Evolutionary conservation across 1,140 invertebrate genomes (phyloP).

Genomic region (Drosophila burlai): DNA sequence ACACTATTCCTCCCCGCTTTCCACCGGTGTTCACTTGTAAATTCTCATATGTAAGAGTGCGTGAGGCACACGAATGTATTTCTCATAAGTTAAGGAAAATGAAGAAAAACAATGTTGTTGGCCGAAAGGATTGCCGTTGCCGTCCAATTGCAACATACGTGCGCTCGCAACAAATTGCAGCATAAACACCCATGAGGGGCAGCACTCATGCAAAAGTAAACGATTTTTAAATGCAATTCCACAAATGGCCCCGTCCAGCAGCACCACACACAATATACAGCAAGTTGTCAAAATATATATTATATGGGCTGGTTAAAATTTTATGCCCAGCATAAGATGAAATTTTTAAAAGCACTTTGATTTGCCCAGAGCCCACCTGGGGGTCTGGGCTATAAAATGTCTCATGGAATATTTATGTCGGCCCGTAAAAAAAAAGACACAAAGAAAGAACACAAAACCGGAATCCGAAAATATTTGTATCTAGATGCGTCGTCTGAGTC

Average conservation of each 20-base stretch:
- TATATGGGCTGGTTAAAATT: conserved; percentile 54
- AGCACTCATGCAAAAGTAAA: conserved; percentile 67
- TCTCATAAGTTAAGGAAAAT: conserved; percentile 43
- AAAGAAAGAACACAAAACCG: conserved; percentile 18
- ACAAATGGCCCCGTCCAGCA: conserved; percentile 45
- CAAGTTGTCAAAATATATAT: conserved; percentile 50
- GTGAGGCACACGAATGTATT: conserved; percentile 30
- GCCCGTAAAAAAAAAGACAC: conserved; percentile 17
- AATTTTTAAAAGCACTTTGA: conserved; percentile 76
- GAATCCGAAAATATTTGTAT: conserved; percentile 24
- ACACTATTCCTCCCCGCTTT: not conserved
- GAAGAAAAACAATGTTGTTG: conserved; percentile 55
- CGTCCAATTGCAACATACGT: conserved; percentile 51
- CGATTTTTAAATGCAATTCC: conserved; percentile 73
- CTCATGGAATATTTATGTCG: conserved; percentile 70
- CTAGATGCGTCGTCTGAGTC: conserved; percentile 21
- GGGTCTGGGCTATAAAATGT: conserved; percentile 62
- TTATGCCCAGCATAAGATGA: conserved; percentile 53
- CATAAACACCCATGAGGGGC: conserved; percentile 43
- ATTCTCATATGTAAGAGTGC: conserved; percentile 8
- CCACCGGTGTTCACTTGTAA: not conserved
- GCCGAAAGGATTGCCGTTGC: conserved; percentile 37
- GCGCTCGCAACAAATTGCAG: conserved; percentile 56
- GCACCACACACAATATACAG: not conserved
- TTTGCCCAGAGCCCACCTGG: conserved; percentile 46